Conservation (phyloP, 1,140 invertebrate species). For the Lordiphosa mommai region DNA sequence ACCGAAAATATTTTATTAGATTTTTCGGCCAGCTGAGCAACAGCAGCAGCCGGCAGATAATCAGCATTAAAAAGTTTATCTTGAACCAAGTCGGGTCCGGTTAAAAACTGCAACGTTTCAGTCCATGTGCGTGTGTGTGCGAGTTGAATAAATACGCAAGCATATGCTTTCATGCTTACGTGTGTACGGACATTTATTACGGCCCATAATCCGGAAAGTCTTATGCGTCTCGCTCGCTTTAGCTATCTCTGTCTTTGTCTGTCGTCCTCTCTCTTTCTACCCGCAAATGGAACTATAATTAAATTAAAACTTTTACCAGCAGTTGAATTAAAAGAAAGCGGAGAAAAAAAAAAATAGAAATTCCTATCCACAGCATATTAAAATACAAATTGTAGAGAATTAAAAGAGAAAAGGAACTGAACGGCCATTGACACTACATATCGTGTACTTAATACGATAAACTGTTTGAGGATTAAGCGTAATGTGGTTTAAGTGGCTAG, state of each 20-base stretch:
- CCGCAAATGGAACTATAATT: constrained; percentile 73
- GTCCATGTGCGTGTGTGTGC: constrained; percentile 22
- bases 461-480: constrained; percentile 55
- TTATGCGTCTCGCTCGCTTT: constrained; percentile 36
- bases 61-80: constrained; percentile 55
- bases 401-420: constrained; percentile 12
- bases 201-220: constrained; percentile 59
- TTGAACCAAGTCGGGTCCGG: constrained; percentile 13
- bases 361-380: constrained; percentile 23
- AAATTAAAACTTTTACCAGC: constrained; percentile 72
- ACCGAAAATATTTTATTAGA: constrained; percentile 64
- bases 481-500: constrained; percentile 31
- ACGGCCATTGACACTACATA: constrained; percentile 39
- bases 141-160: constrained; percentile 53
- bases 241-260: constrained; percentile 10
- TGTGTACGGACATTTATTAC: constrained; percentile 65
- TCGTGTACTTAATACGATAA: constrained; percentile 66
- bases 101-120: constrained; percentile 46
- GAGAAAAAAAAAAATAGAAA: constrained; percentile 18
- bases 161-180: constrained; percentile 45
- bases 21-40: constrained; percentile 40
- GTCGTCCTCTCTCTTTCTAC: constrained; percentile 3
- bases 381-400: constrained; percentile 8
- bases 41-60: constrained; percentile 41
- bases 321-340: constrained; percentile 21